Evolutionary conservation across 2,113 vertebrate genomes (phyloP).

Genomic region (Paedocypris sp.): DNA sequence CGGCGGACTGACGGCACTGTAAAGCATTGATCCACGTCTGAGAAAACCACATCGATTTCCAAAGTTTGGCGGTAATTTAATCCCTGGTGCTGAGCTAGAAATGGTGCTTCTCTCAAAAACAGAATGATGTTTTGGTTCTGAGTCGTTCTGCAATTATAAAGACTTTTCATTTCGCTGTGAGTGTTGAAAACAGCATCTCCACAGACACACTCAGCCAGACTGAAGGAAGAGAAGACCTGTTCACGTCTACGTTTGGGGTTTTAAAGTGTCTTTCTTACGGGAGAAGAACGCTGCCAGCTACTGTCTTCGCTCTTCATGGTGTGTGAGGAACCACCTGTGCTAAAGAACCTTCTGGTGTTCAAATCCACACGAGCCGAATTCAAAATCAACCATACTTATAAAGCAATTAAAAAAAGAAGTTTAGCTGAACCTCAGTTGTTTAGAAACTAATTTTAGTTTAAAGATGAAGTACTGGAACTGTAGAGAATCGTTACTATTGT

Average conservation of each 20-base stretch:
- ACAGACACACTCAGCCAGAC: background rate
- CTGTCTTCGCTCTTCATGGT: background rate
- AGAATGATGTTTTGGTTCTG: background rate
- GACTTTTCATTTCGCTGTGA: background rate
- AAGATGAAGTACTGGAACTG: too few species aligned
- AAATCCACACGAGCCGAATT: background rate
- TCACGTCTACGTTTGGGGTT: background rate
- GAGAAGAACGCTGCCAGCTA: background rate
- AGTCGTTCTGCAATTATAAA: background rate
- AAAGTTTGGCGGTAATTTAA: background rate
- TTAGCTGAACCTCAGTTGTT: background rate
- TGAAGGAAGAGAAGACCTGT: background rate
- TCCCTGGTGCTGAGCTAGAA: background rate
- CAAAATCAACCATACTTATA: background rate
- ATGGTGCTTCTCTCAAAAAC: background rate
- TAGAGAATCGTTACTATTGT: too few species aligned
- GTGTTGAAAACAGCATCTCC: background rate
- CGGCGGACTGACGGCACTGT: background rate
- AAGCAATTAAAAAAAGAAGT: too few species aligned
- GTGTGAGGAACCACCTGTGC: slow-evolving; percentile 1
- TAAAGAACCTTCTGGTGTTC: slow-evolving; percentile 1
- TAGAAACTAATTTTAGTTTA: background rate
- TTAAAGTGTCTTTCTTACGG: background rate
- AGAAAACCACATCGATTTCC: background rate
- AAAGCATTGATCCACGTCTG: background rate